Evolutionary conservation across 2,797 vertebrate species (phyloP), one percentile per base, ranked within the genome.

Genomic region (Oreochromis mossambicus): DNA sequence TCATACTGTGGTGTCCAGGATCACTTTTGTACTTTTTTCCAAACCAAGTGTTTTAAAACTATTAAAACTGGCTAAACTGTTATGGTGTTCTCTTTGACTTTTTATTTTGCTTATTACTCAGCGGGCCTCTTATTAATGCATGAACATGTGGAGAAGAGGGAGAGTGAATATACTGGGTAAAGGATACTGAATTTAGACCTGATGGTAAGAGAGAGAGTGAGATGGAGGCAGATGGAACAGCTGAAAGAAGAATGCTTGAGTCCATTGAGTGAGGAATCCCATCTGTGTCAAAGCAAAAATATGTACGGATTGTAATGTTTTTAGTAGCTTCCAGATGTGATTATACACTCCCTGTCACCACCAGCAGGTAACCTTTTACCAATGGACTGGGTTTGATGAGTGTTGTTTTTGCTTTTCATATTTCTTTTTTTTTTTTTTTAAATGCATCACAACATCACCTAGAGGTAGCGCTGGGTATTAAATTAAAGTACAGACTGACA

Each of bases 11-110:
- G 96, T 92, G 91, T 97, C 96, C 96, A 95, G 79, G 95, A 95
- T 96, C 93, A 97, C 96, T 99, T 99, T 99, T 99, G 97, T 99
- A 98, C 97, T 98, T 98, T 97, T 97, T 97, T 97, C 92, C 92
- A 95, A 95, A 93, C 90, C 94, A 94, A 91, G 94, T 92, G 95
- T 98, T 98, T 98, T 97, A 97, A 98, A 98, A 97, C 96, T 97
- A 97, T 96, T 97, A 96, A 96, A 99, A 96, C 93, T 96, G 96
- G 90, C 95, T 95, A 96, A 97, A 97, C 95, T 86, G 82, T 92
- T 90, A n/a, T 0, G 70, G 79, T 81, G 55, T 88, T 7, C 66
- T 82, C 81, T 50, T 88, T 91, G 8, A 36, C 7, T 3, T n/a
- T 11, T 12, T 14, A 8, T 79, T 11, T 79, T 55, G 8, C n/a